Conservation (phyloP, 1,140 invertebrate species). For the Lysiphlebus fabarum region DNA sequence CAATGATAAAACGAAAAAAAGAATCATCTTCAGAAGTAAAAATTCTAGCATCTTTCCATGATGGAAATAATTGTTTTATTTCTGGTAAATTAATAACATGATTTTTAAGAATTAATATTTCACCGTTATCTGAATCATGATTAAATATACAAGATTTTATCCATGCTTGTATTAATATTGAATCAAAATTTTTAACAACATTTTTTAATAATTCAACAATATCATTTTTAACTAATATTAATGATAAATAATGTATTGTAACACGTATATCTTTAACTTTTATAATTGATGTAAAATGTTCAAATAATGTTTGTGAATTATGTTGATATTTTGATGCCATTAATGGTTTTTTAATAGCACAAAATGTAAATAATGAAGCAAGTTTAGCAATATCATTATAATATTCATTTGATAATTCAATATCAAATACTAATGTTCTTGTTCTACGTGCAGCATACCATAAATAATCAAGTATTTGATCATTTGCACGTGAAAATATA, state of each 20-base stretch:
- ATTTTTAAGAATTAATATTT: slow-evolving; percentile 37
- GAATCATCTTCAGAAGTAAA: slow-evolving; percentile 40
- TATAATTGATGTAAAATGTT: slow-evolving; percentile 43
- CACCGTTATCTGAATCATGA: slow-evolving; percentile 28
- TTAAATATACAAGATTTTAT: slow-evolving; percentile 46
- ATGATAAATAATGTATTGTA: slow-evolving; percentile 38
- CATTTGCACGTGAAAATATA: slow-evolving; percentile 30
- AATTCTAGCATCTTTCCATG: slow-evolving; percentile 29
- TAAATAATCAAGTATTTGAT: slow-evolving; percentile 40
- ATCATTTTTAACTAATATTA: slow-evolving; percentile 35
- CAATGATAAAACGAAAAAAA: slow-evolving; percentile 4
- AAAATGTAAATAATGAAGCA: slow-evolving; percentile 46
- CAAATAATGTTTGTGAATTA: slow-evolving; percentile 43
- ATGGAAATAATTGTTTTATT: slow-evolving; percentile 39
- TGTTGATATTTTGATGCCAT: slow-evolving; percentile 42
- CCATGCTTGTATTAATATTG: slow-evolving; percentile 43
- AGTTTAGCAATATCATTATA: slow-evolving; percentile 43
- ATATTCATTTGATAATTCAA: slow-evolving; percentile 31
- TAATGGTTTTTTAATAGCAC: slow-evolving; percentile 40
- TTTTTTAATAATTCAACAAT: slow-evolving; percentile 19
- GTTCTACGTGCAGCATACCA: slow-evolving; percentile 46
- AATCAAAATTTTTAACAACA: slow-evolving; percentile 37
- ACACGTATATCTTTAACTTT: slow-evolving; percentile 49
- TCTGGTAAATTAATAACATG: slow-evolving; percentile 37
- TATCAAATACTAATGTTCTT: slow-evolving; percentile 43